Percentiles rank a stretch among this genome's conserved stretches.
These are phyloP conservation scores for Peribatodes rhomboidaria DNA, from an alignment of 2,888 invertebrate genomes.

Conservation along the genomic window DNA sequence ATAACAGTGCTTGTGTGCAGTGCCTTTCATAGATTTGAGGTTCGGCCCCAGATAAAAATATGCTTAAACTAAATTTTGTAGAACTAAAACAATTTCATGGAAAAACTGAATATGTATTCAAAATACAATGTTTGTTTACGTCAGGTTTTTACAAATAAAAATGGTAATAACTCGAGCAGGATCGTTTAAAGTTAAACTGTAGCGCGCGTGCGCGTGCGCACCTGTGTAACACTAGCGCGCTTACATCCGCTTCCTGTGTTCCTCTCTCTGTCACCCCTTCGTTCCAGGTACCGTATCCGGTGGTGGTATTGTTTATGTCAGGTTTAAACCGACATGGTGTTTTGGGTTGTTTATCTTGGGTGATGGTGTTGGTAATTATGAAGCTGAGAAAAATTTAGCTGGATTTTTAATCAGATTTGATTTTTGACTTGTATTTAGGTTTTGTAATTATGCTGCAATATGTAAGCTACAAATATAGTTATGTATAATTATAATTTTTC, in stretches of 20 bases:
- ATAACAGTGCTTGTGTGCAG: no score
- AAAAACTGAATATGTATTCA: neutral
- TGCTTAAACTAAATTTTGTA: neutral
- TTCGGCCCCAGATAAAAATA: no score
- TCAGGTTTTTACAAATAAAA: slow-evolving; percentile 5
- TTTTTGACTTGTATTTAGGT: no score
- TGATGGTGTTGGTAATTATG: neutral
- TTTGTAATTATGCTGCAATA: no score
- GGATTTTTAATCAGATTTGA: no score
- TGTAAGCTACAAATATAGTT: no score
- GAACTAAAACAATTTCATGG: neutral
- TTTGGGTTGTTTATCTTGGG: neutral
- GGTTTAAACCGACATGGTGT: slow-evolving; percentile 29
- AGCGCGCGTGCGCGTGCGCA: slow-evolving; percentile 61
- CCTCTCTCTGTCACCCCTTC: slow-evolving; percentile 63
- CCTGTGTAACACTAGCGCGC: slow-evolving; percentile 69
- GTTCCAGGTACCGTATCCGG: slow-evolving; percentile 61
- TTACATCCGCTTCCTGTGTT: slow-evolving; percentile 81
- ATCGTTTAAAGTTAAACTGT: slow-evolving; percentile 59
- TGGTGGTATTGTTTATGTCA: slow-evolving; percentile 40
- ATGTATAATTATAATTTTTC: no score
- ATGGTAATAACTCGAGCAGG: slow-evolving; percentile 5
- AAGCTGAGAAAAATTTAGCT: no score
- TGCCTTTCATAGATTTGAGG: no score
- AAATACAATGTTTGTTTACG: neutral